Conservation (phyloP, 2,888 invertebrate genomes). For the Melipona bicolor region DNA sequence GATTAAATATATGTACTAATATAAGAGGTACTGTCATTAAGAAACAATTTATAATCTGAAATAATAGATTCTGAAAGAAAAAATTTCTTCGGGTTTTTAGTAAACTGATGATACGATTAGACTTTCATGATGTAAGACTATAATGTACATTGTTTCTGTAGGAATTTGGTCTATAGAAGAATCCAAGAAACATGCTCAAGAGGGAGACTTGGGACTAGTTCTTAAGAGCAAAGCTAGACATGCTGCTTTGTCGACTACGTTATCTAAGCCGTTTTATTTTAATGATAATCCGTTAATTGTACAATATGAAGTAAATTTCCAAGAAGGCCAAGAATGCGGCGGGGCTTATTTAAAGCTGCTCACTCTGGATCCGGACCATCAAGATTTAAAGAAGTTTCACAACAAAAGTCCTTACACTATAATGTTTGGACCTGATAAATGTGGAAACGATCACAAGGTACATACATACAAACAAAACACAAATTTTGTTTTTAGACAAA, state of each 20-base stretch:
- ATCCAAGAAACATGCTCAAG: conserved; percentile 91
- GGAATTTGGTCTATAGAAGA: conserved; percentile 90
- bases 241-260: conserved; percentile 94
- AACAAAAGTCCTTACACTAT: conserved; percentile 99
- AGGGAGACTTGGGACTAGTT: conserved; percentile 94
- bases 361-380: conserved; percentile 88
- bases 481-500: not conserved
- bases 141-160: conserved; percentile 68
- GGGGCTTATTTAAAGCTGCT: conserved; percentile 98
- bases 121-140: not conserved
- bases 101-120: conserved; percentile 1
- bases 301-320: conserved; percentile 96
- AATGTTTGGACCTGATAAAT: conserved; percentile 99
- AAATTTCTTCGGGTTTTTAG: not conserved
- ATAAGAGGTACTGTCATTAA: not conserved
- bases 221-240: conserved; percentile 98
- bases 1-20: not conserved
- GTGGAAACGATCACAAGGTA: conserved; percentile 97
- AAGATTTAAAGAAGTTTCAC: conserved; percentile 92
- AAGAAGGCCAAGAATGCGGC: conserved; percentile 99
- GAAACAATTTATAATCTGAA: not conserved
- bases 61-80: too few species aligned
- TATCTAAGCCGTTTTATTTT: conserved; percentile 93
- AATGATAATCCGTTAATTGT: conserved; percentile 92
- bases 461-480: not conserved